These are phyloP conservation scores for Epizoanthus scotinus DNA, from an alignment of 92 coral and sea anemone genomes.

Conservation along the genomic window DNA sequence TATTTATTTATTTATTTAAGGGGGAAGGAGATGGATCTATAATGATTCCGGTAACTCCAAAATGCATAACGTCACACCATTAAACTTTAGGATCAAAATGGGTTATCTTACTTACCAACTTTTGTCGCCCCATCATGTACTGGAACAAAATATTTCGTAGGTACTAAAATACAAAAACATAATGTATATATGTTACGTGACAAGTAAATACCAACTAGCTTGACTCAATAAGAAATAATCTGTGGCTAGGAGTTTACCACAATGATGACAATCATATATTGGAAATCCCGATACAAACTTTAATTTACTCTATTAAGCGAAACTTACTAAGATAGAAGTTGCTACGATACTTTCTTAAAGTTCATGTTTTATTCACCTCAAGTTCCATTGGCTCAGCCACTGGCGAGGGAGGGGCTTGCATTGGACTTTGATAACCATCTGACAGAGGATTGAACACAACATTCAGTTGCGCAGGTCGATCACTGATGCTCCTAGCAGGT, in stretches of 20 bases:
- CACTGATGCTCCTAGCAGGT: constrained; percentile 61
- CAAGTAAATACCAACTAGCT: no score
- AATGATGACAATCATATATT: no score
- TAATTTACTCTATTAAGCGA: no score
- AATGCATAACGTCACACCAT: not conserved
- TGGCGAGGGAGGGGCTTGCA: constrained; percentile 74
- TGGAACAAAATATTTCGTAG: constrained; percentile 93
- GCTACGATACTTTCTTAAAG: no score
- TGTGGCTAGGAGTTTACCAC: no score
- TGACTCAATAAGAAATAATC: no score
- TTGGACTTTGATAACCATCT: constrained; percentile 51
- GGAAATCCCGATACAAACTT: no score
- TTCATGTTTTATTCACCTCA: constrained; percentile 59
- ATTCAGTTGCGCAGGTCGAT: constrained; percentile 88
- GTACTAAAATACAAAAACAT: constrained; percentile 65
- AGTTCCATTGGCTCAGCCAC: constrained; percentile 88
- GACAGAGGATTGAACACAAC: constrained; percentile 90
- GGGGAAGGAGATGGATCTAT: no score
- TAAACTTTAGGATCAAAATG: no score
- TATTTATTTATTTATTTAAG: no score
- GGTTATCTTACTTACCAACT: constrained; percentile 57
- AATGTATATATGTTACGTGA: not conserved
- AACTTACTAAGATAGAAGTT: no score
- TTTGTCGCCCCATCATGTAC: constrained; percentile 98
- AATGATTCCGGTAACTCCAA: no score